Conservation (phyloP, 2,113 vertebrate species). For the Prolemur simus region DNA sequence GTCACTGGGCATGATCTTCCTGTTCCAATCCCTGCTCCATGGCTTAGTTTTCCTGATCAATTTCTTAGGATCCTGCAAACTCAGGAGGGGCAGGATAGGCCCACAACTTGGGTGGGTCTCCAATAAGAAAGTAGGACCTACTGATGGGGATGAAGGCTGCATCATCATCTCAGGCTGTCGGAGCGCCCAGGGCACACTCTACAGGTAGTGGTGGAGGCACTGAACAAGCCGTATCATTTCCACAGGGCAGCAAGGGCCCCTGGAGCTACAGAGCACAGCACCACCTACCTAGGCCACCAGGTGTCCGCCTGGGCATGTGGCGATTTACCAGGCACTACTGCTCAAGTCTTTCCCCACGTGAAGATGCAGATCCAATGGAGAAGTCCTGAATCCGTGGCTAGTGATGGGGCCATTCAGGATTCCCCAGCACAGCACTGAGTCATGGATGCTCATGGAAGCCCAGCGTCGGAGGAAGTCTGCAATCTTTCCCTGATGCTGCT, state of each 20-base stretch:
- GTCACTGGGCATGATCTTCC: too few species aligned
- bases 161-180: too few species aligned
- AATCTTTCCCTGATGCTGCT: not conserved
- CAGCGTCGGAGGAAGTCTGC: accelerated
- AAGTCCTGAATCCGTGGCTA: not conserved
- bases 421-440: accelerated
- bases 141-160: not conserved
- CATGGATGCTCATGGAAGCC: accelerated
- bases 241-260: not conserved
- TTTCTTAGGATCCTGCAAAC: not conserved
- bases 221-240: not conserved
- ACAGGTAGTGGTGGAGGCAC: too few species aligned
- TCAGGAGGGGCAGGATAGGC: not conserved
- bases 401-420: too few species aligned
- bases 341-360: too few species aligned
- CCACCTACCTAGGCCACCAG: accelerated
- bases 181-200: not conserved
- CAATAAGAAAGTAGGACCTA: not conserved
- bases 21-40: not conserved
- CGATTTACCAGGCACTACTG: not conserved
- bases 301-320: accelerated
- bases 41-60: not conserved
- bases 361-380: not conserved
- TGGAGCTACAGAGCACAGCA: not conserved
- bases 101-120: accelerated